These are phyloP conservation scores for Arothron firmamentum DNA, from an alignment of 2,113 vertebrate species.

Conservation along the genomic window DNA sequence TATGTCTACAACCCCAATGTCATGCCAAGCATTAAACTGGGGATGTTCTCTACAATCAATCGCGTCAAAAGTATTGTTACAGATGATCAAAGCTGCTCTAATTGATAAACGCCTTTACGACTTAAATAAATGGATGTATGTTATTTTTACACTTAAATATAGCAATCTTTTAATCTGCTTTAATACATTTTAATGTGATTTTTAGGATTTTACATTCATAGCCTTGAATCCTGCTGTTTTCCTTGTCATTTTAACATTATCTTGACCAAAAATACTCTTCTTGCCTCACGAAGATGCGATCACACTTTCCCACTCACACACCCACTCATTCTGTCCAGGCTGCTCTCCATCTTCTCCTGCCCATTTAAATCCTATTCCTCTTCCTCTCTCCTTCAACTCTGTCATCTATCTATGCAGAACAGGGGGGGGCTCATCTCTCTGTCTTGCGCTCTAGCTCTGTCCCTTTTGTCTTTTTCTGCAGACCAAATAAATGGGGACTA, in stretches of 20 bases:
- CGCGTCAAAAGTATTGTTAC: no score
- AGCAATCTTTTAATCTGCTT: neutral
- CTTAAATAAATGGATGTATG: no score
- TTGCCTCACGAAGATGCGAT: conserved; percentile 53
- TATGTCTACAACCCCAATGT: no score
- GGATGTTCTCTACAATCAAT: no score
- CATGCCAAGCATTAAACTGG: no score
- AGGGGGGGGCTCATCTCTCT: neutral
- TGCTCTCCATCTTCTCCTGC: conserved; percentile 48
- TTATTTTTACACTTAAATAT: no score
- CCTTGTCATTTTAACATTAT: conserved; percentile 35
- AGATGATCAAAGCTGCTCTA: no score
- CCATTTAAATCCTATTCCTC: conserved; percentile 41
- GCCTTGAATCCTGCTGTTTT: conserved; percentile 27
- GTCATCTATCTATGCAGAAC: conserved; percentile 26
- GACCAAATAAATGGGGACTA: conserved; percentile 49
- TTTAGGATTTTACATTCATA: conserved; percentile 15
- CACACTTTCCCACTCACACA: conserved; percentile 61
- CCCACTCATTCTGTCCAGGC: conserved; percentile 55
- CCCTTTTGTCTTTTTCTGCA: conserved; percentile 49
- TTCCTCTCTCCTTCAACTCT: conserved; percentile 26
- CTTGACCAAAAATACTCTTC: conserved; percentile 37
- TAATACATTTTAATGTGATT: conserved; percentile 1
- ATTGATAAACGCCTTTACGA: no score
- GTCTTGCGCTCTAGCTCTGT: neutral